These are phyloP conservation scores for Parauchenoglanis punctatus DNA, from an alignment of 2,797 vertebrate genomes.

Conservation along the genomic window DNA sequence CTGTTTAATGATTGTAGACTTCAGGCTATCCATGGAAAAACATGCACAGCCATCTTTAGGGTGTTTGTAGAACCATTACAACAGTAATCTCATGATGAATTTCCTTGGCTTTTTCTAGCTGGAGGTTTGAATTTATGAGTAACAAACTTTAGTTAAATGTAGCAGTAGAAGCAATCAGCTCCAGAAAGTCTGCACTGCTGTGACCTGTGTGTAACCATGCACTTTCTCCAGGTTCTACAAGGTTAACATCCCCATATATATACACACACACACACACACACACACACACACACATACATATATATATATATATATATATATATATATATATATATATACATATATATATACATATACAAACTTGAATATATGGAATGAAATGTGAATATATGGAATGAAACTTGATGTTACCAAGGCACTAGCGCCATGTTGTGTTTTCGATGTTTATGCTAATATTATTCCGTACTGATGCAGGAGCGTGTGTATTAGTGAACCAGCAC, in stretches of 20 bases:
- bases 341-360: no score
- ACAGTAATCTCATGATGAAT: not conserved
- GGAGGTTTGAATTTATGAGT: not conserved
- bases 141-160: not conserved
- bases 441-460: no score
- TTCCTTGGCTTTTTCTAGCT: not conserved
- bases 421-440: no score
- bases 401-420: no score
- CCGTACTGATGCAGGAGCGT: no score
- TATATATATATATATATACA: no score
- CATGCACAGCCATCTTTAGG: not conserved
- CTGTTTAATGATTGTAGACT: not conserved
- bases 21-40: not conserved
- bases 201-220: not conserved
- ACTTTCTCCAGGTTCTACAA: not conserved
- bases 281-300: no score
- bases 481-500: no score
- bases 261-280: no score
- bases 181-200: not conserved
- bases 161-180: not conserved
- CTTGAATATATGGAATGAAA: no score
- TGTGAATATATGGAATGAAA: no score
- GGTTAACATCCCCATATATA: not conserved
- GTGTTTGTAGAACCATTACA: not conserved
- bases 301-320: no score